Base-by-base conservation (phyloP, 2,797 vertebrate genomes). In the Cynodonichthys magdalenae region DNA sequence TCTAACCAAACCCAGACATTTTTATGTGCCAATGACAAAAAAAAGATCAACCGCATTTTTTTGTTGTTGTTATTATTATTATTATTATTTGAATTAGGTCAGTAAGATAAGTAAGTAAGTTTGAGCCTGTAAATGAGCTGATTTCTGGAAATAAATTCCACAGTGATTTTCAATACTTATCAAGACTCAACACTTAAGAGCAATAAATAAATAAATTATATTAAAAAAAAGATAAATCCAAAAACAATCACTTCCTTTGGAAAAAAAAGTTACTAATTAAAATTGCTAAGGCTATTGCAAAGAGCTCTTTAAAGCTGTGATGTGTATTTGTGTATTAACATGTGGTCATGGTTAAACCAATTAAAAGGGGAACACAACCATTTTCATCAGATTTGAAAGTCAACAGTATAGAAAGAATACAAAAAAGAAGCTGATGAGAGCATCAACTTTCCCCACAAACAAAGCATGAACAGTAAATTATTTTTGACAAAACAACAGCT, bases 391-490 rank as follows among this genome's bases (percentile, higher is more conserved):
- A 65, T 69, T 31, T 39, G 18, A 65, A 71, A 57, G 67, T 81
- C 71, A 73, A 59, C 66, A 53, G 53, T 47, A 60, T 69, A 59
- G 20, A 60, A 70, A 24, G 24, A 3, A 57, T 63, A 39, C n/a
- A 12, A 2, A 39, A 39, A 66, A 64, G 48, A 28, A 54, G 59
- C 79, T 58, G 71, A 86, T 78, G 60, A 34, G 51, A 83, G 64
- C 68, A 67, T 69, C 65, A 75, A 72, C 65, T 75, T 83, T 78
- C 81, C 77, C 84, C 81, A 74, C 76, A 86, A 79, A 85, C 80
- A 71, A 83, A 69, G 77, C 55, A 68, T 55, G 66, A 39, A 4
- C 12, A 12, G 11, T 12, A 39, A 14, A 12, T 39, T 4, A 39
- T 3, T 11, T 39, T 3, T 11, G 3, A 14, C 11, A 14, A 39